These are phyloP conservation scores for Patagioenas fasciata DNA, from an alignment of 2,113 vertebrate species.

Conservation along the genomic window DNA sequence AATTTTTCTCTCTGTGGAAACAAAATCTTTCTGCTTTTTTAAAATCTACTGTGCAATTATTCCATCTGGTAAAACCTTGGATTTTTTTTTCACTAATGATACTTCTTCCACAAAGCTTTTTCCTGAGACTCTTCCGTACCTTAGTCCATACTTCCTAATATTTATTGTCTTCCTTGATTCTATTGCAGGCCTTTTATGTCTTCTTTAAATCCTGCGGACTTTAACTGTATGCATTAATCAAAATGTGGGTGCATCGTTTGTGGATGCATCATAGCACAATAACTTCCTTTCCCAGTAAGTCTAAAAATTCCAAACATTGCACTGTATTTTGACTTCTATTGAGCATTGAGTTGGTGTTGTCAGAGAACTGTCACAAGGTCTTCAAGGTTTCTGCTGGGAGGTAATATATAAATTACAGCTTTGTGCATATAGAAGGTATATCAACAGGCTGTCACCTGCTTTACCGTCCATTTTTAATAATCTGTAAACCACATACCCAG, in stretches of 20 bases:
- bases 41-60: background rate
- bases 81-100: background rate
- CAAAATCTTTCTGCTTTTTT: background rate
- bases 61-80: background rate
- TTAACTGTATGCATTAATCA: background rate
- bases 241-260: accelerated
- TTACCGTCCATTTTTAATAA: background rate
- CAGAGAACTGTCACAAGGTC: background rate
- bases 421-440: background rate
- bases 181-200: background rate
- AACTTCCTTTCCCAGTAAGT: background rate
- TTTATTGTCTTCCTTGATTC: background rate
- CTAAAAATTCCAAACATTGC: background rate
- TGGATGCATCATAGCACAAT: background rate
- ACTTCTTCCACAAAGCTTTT: background rate
- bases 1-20: background rate
- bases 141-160: background rate
- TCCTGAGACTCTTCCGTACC: background rate
- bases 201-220: background rate
- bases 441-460: background rate
- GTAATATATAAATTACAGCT: background rate
- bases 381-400: background rate
- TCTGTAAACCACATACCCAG: background rate
- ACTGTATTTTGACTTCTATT: background rate
- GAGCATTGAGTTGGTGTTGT: background rate